Base-by-base conservation (phyloP, 2,797 vertebrate genomes). In the Phyllotis vaccarum region DNA sequence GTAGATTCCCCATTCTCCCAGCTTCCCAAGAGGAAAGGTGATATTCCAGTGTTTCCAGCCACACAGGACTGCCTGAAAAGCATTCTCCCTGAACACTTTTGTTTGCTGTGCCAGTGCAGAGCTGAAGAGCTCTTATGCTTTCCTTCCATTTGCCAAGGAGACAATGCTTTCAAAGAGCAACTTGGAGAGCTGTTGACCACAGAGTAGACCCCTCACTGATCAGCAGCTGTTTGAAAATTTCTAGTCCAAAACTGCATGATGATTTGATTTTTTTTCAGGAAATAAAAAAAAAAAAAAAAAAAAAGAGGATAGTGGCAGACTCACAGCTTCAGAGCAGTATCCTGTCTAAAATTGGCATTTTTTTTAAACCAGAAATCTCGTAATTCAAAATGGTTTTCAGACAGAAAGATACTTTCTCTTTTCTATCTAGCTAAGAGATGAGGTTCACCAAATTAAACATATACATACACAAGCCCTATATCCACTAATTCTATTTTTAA, bases 251-350 rank as follows among this genome's bases (percentile, higher is more conserved):
- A 88, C n/a, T 75, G 12, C 34, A 3, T 31, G 64, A 91, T 75
- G 90, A 95, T 97, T 95, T 97, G 46, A 89, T 93, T 40, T 96
- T 52, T 96, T 95, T 90, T 58, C n/a, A n/a, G n/a, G n/a, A n/a
- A n/a, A n/a, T n/a, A n/a, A n/a, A n/a, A n/a, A n/a, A n/a, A n/a
- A n/a, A n/a, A n/a, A n/a, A n/a, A n/a, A n/a, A n/a, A 49, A 49
- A 49, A 96, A 95, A 68, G 34, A 31, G 89, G 88, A 91, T 7
- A 16, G 46, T 60, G 83, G 68, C 37, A 96, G 49, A 37, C 40
- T 40, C 52, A 91, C 78, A 93, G 81, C 52, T 74, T 93, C 56
- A 79, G 46, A 94, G 93, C 40, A 74, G 7, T 40, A 22, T 72
- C 74, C 24, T 60, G 58, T 49, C 86, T 34, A 82, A 94, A 95